Evolutionary conservation across 2,888 invertebrate genomes (phyloP).

Genomic region (Megaustenia siamemsis): DNA sequence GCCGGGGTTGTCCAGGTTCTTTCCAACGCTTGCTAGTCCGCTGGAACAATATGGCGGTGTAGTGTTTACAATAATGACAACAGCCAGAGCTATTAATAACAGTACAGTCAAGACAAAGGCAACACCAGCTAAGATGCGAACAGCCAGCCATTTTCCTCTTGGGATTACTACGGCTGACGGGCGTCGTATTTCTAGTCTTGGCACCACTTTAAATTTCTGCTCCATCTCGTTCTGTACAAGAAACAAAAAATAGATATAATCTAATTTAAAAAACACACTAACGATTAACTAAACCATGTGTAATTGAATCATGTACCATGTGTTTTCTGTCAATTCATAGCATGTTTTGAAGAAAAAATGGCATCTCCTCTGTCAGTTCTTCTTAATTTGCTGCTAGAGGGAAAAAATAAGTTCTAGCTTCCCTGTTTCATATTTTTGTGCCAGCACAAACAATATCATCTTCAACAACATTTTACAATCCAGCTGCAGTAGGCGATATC

Average conservation of each 20-base stretch:
- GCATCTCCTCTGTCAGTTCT: no score
- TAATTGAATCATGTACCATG: no score
- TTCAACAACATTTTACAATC: no score
- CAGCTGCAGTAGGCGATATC: no score
- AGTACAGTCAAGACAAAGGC: constrained; percentile 48
- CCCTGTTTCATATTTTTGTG: no score
- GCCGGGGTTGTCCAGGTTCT: constrained; percentile 64
- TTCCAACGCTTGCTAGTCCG: constrained; percentile 59
- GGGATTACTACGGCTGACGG: constrained; percentile 44
- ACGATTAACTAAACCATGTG: no score
- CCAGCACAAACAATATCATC: no score
- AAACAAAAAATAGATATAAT: neutral
- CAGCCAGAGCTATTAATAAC: constrained; percentile 48
- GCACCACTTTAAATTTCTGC: constrained; percentile 35
- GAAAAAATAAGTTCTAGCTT: no score
- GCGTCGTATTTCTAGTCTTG: constrained; percentile 3
- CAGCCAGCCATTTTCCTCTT: constrained; percentile 33
- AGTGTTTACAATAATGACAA: constrained; percentile 35
- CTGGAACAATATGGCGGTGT: constrained; percentile 61
- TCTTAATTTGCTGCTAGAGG: no score
- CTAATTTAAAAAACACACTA: no score
- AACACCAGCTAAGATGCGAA: constrained; percentile 50
- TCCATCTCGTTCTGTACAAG: constrained; percentile 33
- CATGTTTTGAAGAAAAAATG: no score
- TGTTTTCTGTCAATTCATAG: no score